Percentiles rank a stretch among this genome's conserved stretches.
Evolutionary conservation across 2,113 vertebrate genomes (phyloP).

Genomic region (Dasyurus viverrinus): DNA sequence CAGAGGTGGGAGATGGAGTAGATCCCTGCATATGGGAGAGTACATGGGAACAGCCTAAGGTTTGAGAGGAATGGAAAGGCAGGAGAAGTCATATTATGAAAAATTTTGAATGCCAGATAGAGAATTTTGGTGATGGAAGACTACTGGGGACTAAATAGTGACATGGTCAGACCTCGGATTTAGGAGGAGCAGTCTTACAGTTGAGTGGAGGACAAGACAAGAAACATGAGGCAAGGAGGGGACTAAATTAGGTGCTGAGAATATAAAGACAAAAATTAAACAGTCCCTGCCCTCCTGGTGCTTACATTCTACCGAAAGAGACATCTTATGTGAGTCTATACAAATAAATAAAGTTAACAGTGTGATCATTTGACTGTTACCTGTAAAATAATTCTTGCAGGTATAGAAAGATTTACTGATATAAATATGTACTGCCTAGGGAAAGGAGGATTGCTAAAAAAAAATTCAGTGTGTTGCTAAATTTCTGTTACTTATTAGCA

Average conservation of each 20-base stretch:
- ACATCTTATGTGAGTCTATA: not conserved
- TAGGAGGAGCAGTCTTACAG: not conserved
- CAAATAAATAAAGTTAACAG: not conserved
- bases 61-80: not conserved
- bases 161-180: not conserved
- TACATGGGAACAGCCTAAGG: not conserved
- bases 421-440: not conserved
- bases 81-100: not conserved
- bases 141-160: not conserved
- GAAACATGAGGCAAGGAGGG: not conserved
- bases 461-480: not conserved
- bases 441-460: not conserved
- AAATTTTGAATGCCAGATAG: not conserved
- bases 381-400: not conserved
- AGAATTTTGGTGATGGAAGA: not conserved
- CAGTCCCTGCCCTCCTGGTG: not conserved
- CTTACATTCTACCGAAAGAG: not conserved
- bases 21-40: no score
- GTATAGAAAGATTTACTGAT: not conserved
- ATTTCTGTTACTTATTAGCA: not conserved
- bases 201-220: not conserved
- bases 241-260: not conserved
- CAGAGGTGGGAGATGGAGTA: not conserved
- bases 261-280: not conserved
- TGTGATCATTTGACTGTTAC: not conserved